Conservation (phyloP, 2,888 invertebrate species). For the Sarcophaga variegata region DNA sequence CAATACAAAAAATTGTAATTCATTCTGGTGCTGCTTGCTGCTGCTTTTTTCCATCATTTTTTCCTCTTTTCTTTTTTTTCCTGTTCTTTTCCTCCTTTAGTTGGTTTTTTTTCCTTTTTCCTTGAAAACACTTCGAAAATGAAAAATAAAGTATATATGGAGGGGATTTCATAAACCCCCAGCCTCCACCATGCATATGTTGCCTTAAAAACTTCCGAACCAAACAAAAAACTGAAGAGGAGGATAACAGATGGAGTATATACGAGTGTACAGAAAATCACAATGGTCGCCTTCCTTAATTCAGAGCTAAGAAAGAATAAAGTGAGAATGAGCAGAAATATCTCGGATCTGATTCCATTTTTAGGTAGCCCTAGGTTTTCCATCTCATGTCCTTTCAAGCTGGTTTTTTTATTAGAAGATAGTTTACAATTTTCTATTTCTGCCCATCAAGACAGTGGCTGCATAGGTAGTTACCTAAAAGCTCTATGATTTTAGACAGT, state of each 20-base stretch:
- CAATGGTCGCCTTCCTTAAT: slow-evolving; percentile 35
- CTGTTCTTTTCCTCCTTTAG: background rate
- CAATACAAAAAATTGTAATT: slow-evolving; percentile 62
- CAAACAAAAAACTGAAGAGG: background rate
- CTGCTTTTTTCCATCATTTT: slow-evolving; percentile 23
- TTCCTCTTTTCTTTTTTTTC: background rate
- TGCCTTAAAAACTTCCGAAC: slow-evolving; percentile 49
- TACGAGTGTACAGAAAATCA: background rate
- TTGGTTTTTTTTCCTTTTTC: background rate
- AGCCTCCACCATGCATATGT: slow-evolving; percentile 59
- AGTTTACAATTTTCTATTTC: too few species aligned
- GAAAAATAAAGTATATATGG: too few species aligned
- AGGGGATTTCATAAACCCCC: background rate
- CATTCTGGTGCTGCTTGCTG: background rate
- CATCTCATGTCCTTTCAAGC: too few species aligned
- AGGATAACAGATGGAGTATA: background rate
- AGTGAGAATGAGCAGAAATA: too few species aligned
- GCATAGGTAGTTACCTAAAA: too few species aligned
- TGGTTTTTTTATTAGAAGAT: too few species aligned
- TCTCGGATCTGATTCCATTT: too few species aligned
- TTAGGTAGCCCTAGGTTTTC: too few species aligned
- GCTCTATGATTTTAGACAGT: too few species aligned
- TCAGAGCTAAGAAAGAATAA: too few species aligned
- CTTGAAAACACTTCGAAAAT: background rate
- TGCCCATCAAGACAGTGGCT: too few species aligned